phyloP scores from a whole-genome alignment of 1,140 invertebrate species.

The Drosophila rhopaloa region DNA sequence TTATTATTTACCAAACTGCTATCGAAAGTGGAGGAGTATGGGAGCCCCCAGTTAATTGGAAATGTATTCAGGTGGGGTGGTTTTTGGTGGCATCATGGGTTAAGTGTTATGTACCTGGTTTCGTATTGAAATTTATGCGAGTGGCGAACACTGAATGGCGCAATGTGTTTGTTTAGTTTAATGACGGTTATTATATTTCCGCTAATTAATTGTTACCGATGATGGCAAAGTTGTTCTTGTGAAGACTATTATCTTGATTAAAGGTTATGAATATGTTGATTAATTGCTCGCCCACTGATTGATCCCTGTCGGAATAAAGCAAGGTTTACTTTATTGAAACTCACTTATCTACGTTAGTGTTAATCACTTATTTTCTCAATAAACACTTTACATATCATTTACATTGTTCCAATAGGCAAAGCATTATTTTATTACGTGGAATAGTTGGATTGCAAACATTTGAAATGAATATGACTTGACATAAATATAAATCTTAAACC shows the following conservation, averaged over 20 bases:
- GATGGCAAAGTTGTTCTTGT: constrained; percentile 25
- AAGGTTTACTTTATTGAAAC: not conserved
- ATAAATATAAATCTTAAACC: too few species aligned
- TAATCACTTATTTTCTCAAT: too few species aligned
- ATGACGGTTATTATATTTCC: constrained; percentile 75
- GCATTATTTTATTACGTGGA: too few species aligned
- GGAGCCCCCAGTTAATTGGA: constrained; percentile 55
- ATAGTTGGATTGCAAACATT: too few species aligned
- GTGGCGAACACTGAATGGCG: constrained; percentile 24
- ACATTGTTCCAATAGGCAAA: too few species aligned
- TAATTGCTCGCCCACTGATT: constrained; percentile 5
- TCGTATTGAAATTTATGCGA: constrained; percentile 76
- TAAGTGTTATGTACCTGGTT: constrained; percentile 29
- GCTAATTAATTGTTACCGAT: constrained; percentile 64
- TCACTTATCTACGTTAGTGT: not conserved
- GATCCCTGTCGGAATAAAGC: not conserved
- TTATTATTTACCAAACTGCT: constrained; percentile 63
- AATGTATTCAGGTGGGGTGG: constrained; percentile 34
- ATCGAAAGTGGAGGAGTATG: not conserved
- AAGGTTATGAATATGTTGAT: constrained; percentile 39
- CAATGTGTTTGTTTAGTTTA: constrained; percentile 77
- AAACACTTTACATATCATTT: too few species aligned
- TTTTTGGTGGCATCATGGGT: constrained; percentile 17
- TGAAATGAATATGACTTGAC: too few species aligned
- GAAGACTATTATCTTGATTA: constrained; percentile 66